Evolutionary conservation across 2,113 vertebrate species (phyloP).

Genomic region (Halcyon malimbica): DNA sequence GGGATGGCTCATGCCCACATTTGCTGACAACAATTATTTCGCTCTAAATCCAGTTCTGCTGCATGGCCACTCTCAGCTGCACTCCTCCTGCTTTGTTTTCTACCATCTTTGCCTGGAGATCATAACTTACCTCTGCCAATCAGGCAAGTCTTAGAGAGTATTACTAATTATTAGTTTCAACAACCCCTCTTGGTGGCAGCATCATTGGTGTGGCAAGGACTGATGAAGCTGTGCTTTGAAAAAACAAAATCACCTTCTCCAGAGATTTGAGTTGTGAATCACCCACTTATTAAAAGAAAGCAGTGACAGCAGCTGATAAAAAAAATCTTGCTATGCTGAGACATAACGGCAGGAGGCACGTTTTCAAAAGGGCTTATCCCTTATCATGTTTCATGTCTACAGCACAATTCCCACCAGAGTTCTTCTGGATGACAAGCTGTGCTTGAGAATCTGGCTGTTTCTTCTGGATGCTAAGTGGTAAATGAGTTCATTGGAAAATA

Average conservation of each 20-base stretch:
- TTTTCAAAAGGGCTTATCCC: not conserved
- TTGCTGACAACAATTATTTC: not conserved
- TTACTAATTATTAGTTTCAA: not conserved
- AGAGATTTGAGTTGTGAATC: not conserved
- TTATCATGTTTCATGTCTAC: not conserved
- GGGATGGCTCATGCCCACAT: not conserved
- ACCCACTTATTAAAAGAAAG: not conserved
- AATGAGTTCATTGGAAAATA: not conserved
- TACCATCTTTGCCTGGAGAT: not conserved
- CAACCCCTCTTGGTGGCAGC: not conserved
- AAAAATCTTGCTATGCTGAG: not conserved
- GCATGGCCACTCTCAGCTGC: not conserved
- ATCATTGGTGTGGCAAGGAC: not conserved
- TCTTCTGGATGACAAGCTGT: not conserved
- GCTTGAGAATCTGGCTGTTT: not conserved
- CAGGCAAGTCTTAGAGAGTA: not conserved
- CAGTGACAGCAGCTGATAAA: not conserved
- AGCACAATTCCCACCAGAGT: not conserved
- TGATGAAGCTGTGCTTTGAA: not conserved
- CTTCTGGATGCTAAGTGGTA: not conserved
- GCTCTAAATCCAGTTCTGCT: not conserved
- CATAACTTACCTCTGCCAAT: not conserved
- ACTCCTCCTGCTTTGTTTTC: not conserved
- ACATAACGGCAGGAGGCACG: not conserved
- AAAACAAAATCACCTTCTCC: not conserved